Percentiles rank a stretch among this genome's conserved stretches.
These are phyloP conservation scores for Junonia oenone DNA, from an alignment of 2,888 invertebrate genomes.

Conservation along the genomic window DNA sequence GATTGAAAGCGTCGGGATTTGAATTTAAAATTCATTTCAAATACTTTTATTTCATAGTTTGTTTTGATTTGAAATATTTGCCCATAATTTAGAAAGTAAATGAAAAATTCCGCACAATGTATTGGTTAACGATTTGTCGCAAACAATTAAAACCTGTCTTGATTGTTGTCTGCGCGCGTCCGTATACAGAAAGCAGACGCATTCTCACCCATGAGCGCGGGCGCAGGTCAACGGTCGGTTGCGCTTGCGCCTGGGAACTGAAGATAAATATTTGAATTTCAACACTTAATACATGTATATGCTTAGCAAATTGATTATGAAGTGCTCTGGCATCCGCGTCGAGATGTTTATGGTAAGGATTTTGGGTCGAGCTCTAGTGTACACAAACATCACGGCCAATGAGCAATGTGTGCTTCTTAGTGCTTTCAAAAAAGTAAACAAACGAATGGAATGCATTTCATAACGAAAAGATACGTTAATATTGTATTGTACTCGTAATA, in stretches of 20 bases:
- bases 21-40: no score
- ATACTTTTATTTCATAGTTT: no score
- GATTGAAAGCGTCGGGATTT: no score
- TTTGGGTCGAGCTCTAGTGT: conserved; percentile 37
- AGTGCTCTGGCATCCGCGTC: conserved; percentile 46
- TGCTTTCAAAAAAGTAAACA: background rate
- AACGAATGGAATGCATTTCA: background rate
- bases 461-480: background rate
- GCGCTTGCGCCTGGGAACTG: conserved; percentile 68
- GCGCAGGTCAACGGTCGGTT: conserved; percentile 73
- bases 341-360: conserved; percentile 49
- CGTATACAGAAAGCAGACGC: conserved; percentile 55
- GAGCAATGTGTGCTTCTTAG: conserved; percentile 7
- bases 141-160: conserved; percentile 14
- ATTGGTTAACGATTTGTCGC: background rate
- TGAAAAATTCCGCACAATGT: background rate
- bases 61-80: no score
- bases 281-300: conserved; percentile 71
- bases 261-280: conserved; percentile 78
- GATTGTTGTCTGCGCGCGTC: conserved; percentile 16
- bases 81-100: no score
- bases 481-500: no score
- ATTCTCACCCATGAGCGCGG: conserved; percentile 42
- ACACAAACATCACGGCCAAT: conserved; percentile 13
- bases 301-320: conserved; percentile 74